Conservation (phyloP, 2,113 vertebrate genomes). For the Platichthys flesus region DNA sequence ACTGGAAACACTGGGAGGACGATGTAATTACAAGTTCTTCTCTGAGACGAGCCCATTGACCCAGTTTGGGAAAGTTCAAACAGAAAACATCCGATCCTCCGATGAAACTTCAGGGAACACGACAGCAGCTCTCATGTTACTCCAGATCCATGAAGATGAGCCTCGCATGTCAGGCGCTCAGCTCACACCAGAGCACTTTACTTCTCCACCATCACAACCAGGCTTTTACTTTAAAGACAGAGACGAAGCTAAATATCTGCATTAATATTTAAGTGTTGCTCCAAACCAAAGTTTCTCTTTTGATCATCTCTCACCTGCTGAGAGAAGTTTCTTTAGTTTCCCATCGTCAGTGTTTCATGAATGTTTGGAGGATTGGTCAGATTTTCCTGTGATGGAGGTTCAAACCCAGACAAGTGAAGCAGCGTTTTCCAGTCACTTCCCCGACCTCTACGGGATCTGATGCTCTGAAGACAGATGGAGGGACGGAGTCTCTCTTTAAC, state of each 20-base stretch:
- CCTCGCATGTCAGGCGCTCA: neutral
- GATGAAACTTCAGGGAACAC: neutral
- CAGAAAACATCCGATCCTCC: neutral
- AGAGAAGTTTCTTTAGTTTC: no score
- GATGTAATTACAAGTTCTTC: conserved; percentile 21
- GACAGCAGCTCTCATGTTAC: conserved; percentile 3
- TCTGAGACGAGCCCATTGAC: conserved; percentile 24
- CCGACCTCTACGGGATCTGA: no score
- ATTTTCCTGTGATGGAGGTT: no score
- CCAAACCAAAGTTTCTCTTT: neutral
- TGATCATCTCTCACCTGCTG: neutral
- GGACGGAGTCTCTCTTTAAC: no score
- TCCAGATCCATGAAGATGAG: conserved; percentile 16
- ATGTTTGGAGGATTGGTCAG: no score
- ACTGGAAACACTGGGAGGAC: conserved; percentile 1
- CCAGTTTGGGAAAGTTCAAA: conserved; percentile 11
- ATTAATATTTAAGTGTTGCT: neutral
- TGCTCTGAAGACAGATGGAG: no score
- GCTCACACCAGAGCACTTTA: no score
- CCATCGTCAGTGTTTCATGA: no score
- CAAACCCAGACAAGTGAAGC: no score
- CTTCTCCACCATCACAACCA: no score
- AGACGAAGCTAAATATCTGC: neutral
- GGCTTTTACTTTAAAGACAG: no score
- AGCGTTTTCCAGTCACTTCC: no score